Percentiles rank a stretch among this genome's conserved stretches.
Conservation (phyloP, 1,140 invertebrate genomes). For the Brachionus rotundiformis region DNA sequence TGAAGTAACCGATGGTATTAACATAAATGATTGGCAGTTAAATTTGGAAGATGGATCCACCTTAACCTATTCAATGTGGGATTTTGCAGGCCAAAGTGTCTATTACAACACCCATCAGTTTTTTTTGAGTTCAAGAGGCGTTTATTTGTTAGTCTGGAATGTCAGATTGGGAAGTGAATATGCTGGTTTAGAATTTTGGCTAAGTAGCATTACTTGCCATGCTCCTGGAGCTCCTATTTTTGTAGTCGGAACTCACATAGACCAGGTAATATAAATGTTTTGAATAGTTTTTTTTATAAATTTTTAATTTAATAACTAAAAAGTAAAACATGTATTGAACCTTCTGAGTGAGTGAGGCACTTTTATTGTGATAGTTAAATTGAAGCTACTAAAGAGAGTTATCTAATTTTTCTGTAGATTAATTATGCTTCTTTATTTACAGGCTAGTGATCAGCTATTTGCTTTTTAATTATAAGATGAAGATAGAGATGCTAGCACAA, state of each 20-base stretch:
- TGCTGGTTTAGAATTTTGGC: constrained; percentile 63
- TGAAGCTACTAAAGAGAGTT: no score
- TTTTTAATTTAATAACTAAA: no score
- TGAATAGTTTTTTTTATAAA: background rate
- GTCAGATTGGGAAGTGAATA: constrained; percentile 61
- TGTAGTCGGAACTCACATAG: constrained; percentile 20
- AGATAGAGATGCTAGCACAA: no score
- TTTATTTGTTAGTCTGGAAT: constrained; percentile 63
- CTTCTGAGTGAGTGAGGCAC: no score
- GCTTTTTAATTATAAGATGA: no score
- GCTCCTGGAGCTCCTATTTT: constrained; percentile 35
- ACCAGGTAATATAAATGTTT: background rate
- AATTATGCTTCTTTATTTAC: no score
- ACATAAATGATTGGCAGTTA: constrained; percentile 59
- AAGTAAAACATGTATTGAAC: no score
- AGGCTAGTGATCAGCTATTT: no score
- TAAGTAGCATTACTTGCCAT: constrained; percentile 60
- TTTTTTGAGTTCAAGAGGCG: constrained; percentile 61
- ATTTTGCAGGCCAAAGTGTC: constrained; percentile 63
- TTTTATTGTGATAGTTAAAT: no score
- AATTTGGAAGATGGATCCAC: background rate
- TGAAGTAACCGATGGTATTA: constrained; percentile 60
- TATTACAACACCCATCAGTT: constrained; percentile 65
- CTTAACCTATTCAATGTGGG: constrained; percentile 59
- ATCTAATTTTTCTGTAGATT: no score